A percentile compares a stretch with the other conserved stretches of the same genome.
phyloP scores from a whole-genome alignment of 2,888 invertebrate genomes.

The Lobophora halterata region DNA sequence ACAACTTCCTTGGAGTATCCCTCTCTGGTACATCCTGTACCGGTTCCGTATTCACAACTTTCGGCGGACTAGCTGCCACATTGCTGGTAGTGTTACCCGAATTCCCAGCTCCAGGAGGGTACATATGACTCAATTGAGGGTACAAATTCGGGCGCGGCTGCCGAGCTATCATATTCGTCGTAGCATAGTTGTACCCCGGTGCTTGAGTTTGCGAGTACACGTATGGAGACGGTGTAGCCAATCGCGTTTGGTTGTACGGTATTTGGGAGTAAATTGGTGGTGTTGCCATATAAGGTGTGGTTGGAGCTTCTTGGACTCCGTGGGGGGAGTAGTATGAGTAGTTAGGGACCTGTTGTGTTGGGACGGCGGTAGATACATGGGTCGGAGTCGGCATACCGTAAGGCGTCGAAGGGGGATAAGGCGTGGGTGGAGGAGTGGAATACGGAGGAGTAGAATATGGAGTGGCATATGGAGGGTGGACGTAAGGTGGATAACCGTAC shows the following conservation, averaged over 20 bases:
- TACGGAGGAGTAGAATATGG: too few species aligned
- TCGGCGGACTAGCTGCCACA: neutral
- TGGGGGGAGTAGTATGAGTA: slow-evolving; percentile 55
- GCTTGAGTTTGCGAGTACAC: slow-evolving; percentile 46
- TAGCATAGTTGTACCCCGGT: slow-evolving; percentile 59
- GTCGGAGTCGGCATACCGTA: slow-evolving; percentile 58
- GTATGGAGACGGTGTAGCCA: slow-evolving; percentile 62
- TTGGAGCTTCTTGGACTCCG: slow-evolving; percentile 37
- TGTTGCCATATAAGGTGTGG: slow-evolving; percentile 44
- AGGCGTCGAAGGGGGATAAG: slow-evolving; percentile 54
- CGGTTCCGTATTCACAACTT: slow-evolving; percentile 46
- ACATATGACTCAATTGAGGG: slow-evolving; percentile 57
- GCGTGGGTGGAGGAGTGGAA: too few species aligned
- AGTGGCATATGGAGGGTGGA: too few species aligned
- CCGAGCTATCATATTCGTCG: slow-evolving; percentile 68
- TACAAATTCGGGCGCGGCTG: slow-evolving; percentile 58
- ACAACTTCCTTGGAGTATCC: slow-evolving; percentile 52
- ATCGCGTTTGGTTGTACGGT: slow-evolving; percentile 65
- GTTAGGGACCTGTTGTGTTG: slow-evolving; percentile 35
- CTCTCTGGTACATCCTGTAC: slow-evolving; percentile 50
- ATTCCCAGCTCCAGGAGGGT: slow-evolving; percentile 41
- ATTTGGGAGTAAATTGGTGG: slow-evolving; percentile 51
- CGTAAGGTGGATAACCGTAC: slow-evolving; percentile 56
- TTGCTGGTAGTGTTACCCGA: slow-evolving; percentile 27
- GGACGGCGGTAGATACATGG: slow-evolving; percentile 22